A percentile compares a stretch with the other conserved stretches of the same genome.
Evolutionary conservation across 2,888 invertebrate species (phyloP).

Genomic region (Mayetiola destructor): DNA sequence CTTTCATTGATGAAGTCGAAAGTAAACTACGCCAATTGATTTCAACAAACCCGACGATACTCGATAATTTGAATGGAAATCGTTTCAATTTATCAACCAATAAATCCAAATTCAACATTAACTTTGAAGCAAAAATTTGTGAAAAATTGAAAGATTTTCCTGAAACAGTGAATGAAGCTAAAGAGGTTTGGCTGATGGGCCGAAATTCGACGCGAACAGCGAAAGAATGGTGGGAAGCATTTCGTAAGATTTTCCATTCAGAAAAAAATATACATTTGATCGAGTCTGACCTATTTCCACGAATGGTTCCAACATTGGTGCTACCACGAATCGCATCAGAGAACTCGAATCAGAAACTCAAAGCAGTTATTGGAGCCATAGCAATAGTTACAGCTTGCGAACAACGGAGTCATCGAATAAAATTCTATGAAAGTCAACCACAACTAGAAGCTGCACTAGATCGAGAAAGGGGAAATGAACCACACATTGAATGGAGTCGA

Average conservation of each 20-base stretch:
- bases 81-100: neutral
- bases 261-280: neutral
- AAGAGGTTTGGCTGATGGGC: neutral
- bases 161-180: neutral
- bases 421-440: neutral
- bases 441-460: neutral
- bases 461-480: neutral
- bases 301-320: neutral
- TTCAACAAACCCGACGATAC: neutral
- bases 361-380: neutral
- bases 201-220: neutral
- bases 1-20: neutral
- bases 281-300: neutral
- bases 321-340: neutral
- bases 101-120: neutral
- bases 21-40: neutral
- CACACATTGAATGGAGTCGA: slow-evolving; percentile 6
- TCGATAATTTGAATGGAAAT: neutral
- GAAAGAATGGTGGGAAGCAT: neutral
- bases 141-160: neutral
- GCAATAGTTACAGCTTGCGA: neutral
- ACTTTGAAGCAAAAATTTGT: neutral
- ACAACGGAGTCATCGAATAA: neutral
- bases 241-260: neutral
- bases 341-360: neutral